phyloP scores from a whole-genome alignment of 2,113 vertebrate genomes.

The Oceanodroma tethys region DNA sequence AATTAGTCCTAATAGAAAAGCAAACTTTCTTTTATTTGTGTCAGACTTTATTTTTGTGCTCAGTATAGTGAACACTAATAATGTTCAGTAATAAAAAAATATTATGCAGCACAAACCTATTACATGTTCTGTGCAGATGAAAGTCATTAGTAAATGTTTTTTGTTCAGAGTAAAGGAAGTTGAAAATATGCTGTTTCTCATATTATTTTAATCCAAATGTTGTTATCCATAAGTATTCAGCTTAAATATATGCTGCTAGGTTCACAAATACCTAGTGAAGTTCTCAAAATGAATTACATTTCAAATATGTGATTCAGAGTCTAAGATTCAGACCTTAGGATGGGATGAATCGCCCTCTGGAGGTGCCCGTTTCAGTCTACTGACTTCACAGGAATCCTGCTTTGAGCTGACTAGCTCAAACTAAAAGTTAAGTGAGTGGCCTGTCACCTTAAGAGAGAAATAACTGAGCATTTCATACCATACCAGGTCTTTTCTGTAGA shows the following conservation, averaged over 20 bases:
- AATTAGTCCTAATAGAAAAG: not conserved
- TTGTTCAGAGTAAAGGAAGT: not conserved
- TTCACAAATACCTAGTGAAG: not conserved
- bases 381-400: not conserved
- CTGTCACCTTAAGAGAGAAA: not conserved
- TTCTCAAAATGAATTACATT: not conserved
- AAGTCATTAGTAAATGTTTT: not conserved
- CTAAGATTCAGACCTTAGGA: not conserved
- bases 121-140: not conserved
- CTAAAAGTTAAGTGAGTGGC: not conserved
- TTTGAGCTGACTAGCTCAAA: not conserved
- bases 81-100: not conserved
- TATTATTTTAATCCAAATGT: not conserved
- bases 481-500: not conserved
- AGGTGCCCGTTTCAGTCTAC: constrained; percentile 11
- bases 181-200: not conserved
- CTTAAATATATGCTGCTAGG: not conserved
- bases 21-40: not conserved
- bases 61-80: not conserved
- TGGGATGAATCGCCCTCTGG: constrained; percentile 44
- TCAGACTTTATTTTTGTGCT: not conserved
- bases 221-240: not conserved
- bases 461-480: not conserved
- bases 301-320: not conserved
- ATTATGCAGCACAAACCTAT: not conserved